These are phyloP conservation scores for Hipparchia semele DNA, from an alignment of 2,888 invertebrate species.

Conservation along the genomic window DNA sequence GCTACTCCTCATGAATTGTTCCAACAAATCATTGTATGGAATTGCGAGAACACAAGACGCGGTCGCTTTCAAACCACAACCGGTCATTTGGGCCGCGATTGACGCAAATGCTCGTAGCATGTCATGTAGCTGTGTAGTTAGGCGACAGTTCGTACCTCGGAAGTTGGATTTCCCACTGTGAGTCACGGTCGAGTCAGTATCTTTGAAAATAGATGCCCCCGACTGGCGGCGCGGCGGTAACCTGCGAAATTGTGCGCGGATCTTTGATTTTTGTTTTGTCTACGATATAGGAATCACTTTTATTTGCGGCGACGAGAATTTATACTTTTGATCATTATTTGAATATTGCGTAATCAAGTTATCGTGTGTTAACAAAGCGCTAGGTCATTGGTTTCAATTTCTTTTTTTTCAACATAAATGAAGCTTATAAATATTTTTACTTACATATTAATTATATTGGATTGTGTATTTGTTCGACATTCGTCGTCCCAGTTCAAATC, in stretches of 20 bases:
- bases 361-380: no score
- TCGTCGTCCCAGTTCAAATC: no score
- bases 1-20: no score
- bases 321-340: background rate
- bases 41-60: background rate
- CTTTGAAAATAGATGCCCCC: conserved; percentile 30
- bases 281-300: conserved; percentile 8
- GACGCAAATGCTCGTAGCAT: conserved; percentile 38
- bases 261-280: conserved; percentile 24
- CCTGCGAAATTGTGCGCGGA: background rate
- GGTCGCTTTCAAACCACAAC: conserved; percentile 1
- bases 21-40: background rate
- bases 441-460: background rate
- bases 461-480: no score
- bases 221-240: background rate
- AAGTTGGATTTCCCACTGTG: conserved; percentile 40
- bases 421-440: no score
- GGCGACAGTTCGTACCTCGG: conserved; percentile 35
- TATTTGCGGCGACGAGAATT: conserved; percentile 34
- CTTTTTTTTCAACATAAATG: no score
- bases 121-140: background rate
- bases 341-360: background rate
- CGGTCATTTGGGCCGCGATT: conserved; percentile 54
- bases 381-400: no score
- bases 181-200: conserved; percentile 36